Evolutionary conservation across 2,888 invertebrate genomes (phyloP), one percentile per base, ranked within the genome.

Genomic region (Conomelus anceps): DNA sequence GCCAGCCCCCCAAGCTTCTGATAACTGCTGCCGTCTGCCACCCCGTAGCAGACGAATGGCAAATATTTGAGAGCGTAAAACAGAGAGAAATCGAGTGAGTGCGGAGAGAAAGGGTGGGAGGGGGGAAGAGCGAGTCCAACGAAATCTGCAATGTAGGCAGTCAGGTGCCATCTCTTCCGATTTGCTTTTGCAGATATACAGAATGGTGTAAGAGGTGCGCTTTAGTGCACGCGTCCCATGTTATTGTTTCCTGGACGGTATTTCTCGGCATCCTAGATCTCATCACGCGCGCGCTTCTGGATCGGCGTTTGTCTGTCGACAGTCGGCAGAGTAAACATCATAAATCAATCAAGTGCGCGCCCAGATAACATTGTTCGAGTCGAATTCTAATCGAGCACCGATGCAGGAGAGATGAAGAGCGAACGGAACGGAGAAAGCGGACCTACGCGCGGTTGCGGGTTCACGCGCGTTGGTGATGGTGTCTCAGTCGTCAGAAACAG

Each of bases 71-170:
- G n/a, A 41, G 7, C 41, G 63, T 63, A 63, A 13, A n/a, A n/a
- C 3, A 26, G 26, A 26, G 26, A 26, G 26, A 26, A 26, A 26
- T 26, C 4, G 26, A 26, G 26, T 7, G 26, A 26, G 26, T 11
- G 26, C 4, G 0, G 88, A 88, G 41, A 88, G 88, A 34, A 84
- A 85, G 41, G 41, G 88, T 17, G 84, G 41, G 88, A 88, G 88
- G 41, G 88, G 23, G 41, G 22, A 29, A 22, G 63, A 17, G 63
- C 11, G n/a, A n/a, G n/a, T n/a, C n/a, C n/a, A n/a, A 63, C 7
- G 88, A 84, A 88, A 41, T 26, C 24, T 29, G 88, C 20, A 22
- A 7, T n/a, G 29, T 24, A 24, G 88, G 88, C 29, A 17, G 7
- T 24, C 20, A 86, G 17, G 26, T 88, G 63, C 84, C 22, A 13